A percentile compares a stretch with the other conserved stretches of the same genome.
Conservation (phyloP, 53 echinoderm and acorn worm species). For the Zoroaster sp. region DNA sequence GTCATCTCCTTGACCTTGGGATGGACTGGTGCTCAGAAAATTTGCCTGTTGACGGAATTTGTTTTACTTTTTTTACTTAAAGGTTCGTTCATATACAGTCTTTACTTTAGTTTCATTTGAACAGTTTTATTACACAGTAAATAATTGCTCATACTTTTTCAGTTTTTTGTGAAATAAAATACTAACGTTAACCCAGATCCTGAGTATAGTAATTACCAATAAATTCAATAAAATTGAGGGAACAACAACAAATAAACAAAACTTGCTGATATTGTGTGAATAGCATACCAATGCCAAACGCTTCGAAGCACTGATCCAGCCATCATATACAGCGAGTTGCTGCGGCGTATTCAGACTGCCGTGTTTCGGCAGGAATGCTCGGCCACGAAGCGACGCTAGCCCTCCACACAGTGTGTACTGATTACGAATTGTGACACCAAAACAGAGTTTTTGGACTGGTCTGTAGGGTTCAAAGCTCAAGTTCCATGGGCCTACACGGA, state of each 20-base stretch:
- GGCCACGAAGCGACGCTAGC: background rate
- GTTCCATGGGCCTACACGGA: background rate
- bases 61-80: too few species aligned
- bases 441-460: background rate
- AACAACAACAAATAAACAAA: background rate
- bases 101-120: too few species aligned
- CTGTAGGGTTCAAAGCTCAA: background rate
- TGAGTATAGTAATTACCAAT: too few species aligned
- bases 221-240: too few species aligned
- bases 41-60: background rate
- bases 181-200: too few species aligned
- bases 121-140: too few species aligned
- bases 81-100: too few species aligned
- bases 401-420: background rate
- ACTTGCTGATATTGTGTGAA: background rate
- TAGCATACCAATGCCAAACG: background rate
- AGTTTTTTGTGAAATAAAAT: background rate
- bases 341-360: background rate
- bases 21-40: background rate
- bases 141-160: too few species aligned
- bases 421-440: background rate
- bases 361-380: background rate
- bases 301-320: background rate
- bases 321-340: background rate
- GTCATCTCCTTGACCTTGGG: background rate